These are phyloP conservation scores for Globodera ellingtonae DNA, from an alignment of 1,140 invertebrate genomes.

Conservation along the genomic window DNA sequence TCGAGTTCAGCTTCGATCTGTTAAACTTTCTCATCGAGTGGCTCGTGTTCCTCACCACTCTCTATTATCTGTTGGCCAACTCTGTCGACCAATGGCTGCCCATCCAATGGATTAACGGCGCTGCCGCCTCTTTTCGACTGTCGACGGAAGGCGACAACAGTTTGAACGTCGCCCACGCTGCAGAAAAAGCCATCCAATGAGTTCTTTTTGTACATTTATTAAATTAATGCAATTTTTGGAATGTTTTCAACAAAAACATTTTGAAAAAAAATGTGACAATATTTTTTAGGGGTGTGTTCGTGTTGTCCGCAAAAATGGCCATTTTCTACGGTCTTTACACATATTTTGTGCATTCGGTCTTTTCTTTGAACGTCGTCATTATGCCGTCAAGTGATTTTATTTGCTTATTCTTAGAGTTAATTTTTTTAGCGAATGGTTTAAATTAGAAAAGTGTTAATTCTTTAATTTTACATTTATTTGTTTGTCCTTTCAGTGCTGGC, in stretches of 20 bases:
- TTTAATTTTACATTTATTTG: no score
- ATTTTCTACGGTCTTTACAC: conserved; percentile 96
- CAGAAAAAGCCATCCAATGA: conserved; percentile 60
- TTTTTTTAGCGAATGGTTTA: no score
- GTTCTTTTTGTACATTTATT: background rate
- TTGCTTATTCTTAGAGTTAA: background rate
- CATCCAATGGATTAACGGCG: conserved; percentile 48
- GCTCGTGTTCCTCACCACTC: conserved; percentile 89
- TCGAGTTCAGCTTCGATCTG: conserved; percentile 88
- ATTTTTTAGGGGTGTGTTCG: conserved; percentile 77
- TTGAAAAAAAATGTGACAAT: background rate
- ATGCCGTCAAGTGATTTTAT: conserved; percentile 78
- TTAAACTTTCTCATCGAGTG: conserved; percentile 88
- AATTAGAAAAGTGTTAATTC: no score
- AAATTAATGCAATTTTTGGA: conserved; percentile 23
- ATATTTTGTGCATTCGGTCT: conserved; percentile 92
- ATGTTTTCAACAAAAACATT: no score
- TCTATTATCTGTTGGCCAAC: conserved; percentile 89
- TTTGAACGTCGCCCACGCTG: conserved; percentile 49
- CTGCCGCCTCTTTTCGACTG: conserved; percentile 37
- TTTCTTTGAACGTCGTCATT: conserved; percentile 90
- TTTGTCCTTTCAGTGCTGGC: conserved; percentile 74
- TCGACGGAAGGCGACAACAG: background rate
- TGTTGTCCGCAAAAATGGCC: conserved; percentile 92
- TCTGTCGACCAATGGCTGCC: conserved; percentile 73